A percentile compares a stretch with the other conserved stretches of the same genome.
Conservation (phyloP, 2,888 invertebrate species). For the Nesidiocoris tenuis region DNA sequence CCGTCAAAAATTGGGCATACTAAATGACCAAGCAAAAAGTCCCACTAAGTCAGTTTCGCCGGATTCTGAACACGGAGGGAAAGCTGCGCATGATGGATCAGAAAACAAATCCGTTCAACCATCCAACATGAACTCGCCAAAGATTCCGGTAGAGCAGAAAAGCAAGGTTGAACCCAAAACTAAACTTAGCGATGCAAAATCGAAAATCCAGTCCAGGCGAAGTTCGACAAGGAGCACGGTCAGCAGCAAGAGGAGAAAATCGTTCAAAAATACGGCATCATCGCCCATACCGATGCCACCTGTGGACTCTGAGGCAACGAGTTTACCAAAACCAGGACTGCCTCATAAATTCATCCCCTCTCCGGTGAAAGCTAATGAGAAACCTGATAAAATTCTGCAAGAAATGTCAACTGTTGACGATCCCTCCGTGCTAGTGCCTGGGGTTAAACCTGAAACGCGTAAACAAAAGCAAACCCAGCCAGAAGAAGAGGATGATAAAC, state of each 20-base stretch:
- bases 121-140: background rate
- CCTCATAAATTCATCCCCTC: too few species aligned
- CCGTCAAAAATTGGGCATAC: too few species aligned
- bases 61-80: background rate
- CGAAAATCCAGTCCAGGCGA: background rate
- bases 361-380: background rate
- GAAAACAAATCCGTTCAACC: background rate
- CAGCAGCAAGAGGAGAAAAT: background rate
- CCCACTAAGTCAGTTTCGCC: background rate
- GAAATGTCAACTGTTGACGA: background rate
- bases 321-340: too few species aligned
- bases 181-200: background rate
- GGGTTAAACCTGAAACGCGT: background rate
- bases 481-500: background rate
- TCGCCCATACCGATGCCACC: too few species aligned
- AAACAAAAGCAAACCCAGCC: background rate
- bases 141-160: background rate
- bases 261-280: background rate
- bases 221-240: background rate
- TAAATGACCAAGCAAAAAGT: too few species aligned
- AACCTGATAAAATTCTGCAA: background rate
- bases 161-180: background rate
- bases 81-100: too few species aligned
- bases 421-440: background rate
- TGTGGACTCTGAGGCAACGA: too few species aligned